Base-by-base conservation (phyloP, 1,140 invertebrate genomes). In the Hyles vespertilio region DNA sequence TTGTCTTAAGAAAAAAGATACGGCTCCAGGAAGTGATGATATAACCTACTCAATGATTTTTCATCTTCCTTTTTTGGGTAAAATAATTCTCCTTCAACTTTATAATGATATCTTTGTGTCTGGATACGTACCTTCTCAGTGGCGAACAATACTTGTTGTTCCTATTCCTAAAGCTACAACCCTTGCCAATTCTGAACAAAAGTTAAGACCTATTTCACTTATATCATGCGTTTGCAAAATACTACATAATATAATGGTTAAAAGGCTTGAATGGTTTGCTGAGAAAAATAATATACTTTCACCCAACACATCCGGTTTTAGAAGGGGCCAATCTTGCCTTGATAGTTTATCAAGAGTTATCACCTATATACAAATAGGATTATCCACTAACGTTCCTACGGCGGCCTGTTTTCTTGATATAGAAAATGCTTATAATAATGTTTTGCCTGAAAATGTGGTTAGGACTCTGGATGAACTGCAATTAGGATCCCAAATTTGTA, bases 221-320 rank as follows among this genome's bases (percentile, higher is more conserved):
- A 69, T 74, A 8, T 67, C 71, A 8, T 77, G 71, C 54, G 7
- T 70, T 4, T 61, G 58, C 40, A 76, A 76, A 65, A 60, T 62
- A n/a, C 66, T 76, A 54, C 66, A 73, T 54, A 58, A 58, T 43
- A 70, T 75, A 58, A 47, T 75, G 7, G 47, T 40, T 7, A 72
- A 63, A 52, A 40, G 70, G 1, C 8, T 75, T 3, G 65, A 75
- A 54, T 70, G 67, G 70, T 71, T 53, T 58, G 11, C 66, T 5
- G 70, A 76, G 44, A 69, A 62, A 43, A 66, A 70, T 36, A 33
- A 56, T n/a, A 63, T 70, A 12, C 52, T 77, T 7, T 67, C 69
- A 0, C 11, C 44, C 9, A 32, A 58, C 8, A 70, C 67, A 11
- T 46, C 57, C 11, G 71, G 74, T 22, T 77, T 77, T 51, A 64